These are phyloP conservation scores for Meta bourneti DNA, from an alignment of 2,888 invertebrate genomes.

Conservation along the genomic window DNA sequence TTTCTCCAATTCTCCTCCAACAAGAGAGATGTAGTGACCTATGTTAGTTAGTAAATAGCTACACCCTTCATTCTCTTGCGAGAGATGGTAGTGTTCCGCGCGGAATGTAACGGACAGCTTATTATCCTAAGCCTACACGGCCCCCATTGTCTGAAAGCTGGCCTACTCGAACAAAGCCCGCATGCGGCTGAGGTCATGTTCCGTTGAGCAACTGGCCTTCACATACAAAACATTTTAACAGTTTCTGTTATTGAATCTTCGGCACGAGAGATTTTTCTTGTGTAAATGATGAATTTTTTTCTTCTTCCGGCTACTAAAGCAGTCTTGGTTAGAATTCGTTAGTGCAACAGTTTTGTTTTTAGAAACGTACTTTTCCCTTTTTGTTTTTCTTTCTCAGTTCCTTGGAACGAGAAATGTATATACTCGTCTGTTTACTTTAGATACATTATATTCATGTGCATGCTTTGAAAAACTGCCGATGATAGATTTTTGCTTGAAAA, in stretches of 20 bases:
- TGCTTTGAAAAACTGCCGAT: no score
- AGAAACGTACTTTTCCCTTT: background rate
- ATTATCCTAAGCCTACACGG: slow-evolving; percentile 52
- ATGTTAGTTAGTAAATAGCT: slow-evolving; percentile 34
- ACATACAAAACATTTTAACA: slow-evolving; percentile 48
- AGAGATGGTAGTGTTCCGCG: slow-evolving; percentile 48
- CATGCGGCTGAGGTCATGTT: slow-evolving; percentile 36
- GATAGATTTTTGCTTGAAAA: no score
- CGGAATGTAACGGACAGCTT: slow-evolving; percentile 19
- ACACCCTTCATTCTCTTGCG: slow-evolving; percentile 44
- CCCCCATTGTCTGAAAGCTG: slow-evolving; percentile 38
- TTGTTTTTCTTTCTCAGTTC: background rate
- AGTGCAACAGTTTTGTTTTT: background rate
- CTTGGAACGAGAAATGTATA: no score
- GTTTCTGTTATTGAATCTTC: slow-evolving; percentile 60
- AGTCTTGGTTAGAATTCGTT: background rate
- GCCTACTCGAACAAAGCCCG: slow-evolving; percentile 35
- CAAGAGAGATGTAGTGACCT: slow-evolving; percentile 30
- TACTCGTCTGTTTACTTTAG: no score
- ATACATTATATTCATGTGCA: no score
- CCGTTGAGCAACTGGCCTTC: slow-evolving; percentile 15
- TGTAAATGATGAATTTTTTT: background rate
- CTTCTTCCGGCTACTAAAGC: background rate
- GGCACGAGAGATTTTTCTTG: slow-evolving; percentile 12
- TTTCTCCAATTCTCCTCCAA: slow-evolving; percentile 6